phyloP scores from a whole-genome alignment of 2,113 vertebrate genomes.

The Pelusios castaneus region DNA sequence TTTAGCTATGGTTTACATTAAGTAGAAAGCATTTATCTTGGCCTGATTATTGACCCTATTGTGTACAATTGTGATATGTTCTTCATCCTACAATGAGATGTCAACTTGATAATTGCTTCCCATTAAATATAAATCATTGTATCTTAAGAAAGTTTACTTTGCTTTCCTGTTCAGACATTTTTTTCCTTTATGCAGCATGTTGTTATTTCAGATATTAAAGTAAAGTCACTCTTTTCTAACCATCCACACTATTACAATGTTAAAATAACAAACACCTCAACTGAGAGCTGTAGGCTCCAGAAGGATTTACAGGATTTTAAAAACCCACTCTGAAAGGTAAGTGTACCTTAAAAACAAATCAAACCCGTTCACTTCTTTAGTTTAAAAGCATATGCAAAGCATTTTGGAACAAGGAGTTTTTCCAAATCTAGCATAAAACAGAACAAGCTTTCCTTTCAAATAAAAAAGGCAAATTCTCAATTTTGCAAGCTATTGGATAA shows the following conservation, averaged over 20 bases:
- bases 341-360: neutral
- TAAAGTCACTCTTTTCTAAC: conserved; percentile 6
- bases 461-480: neutral
- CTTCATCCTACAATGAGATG: neutral
- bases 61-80: neutral
- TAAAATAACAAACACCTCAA: neutral
- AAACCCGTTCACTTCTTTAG: neutral
- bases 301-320: conserved; percentile 26
- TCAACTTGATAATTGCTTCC: neutral
- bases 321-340: conserved; percentile 8
- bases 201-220: neutral
- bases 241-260: neutral
- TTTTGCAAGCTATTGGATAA: neutral
- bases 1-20: neutral
- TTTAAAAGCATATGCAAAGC: neutral
- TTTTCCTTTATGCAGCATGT: neutral
- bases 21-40: neutral
- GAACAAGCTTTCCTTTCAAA: neutral
- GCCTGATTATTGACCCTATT: neutral
- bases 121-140: neutral
- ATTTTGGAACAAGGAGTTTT: neutral
- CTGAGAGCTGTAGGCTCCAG: neutral
- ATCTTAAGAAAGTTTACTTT: neutral
- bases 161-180: neutral
- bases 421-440: conserved; percentile 14